Conservation (phyloP, 2,113 vertebrate species). For the Crypturellus undulatus region DNA sequence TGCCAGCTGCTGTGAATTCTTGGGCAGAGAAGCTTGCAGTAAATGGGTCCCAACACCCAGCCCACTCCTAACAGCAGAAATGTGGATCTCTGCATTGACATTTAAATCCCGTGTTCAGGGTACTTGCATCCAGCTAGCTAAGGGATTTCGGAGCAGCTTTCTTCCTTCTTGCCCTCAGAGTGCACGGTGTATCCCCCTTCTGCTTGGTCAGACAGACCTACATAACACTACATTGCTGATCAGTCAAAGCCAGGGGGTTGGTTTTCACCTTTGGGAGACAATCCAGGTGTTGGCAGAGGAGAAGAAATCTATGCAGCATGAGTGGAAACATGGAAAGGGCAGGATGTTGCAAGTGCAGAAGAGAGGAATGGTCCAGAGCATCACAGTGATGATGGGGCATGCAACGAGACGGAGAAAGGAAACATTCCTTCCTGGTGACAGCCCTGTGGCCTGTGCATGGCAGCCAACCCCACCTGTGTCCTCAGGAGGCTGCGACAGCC, state of each 20-base stretch:
- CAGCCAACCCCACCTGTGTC: neutral
- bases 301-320: neutral
- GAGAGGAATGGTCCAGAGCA: neutral
- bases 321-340: neutral
- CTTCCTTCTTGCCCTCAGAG: neutral
- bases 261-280: neutral
- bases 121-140: neutral
- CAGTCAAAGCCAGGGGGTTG: neutral
- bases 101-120: neutral
- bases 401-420: neutral
- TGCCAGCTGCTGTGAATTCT: neutral
- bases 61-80: neutral
- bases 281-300: neutral
- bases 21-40: fast-evolving
- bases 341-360: neutral
- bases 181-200: neutral
- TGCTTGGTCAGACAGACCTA: neutral
- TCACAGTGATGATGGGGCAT: neutral
- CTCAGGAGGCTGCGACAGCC: neutral
- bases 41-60: neutral
- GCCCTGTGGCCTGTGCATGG: fast-evolving
- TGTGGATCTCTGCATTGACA: neutral
- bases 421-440: neutral
- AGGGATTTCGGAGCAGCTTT: neutral
- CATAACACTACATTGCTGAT: neutral